Percentiles rank a stretch among this genome's conserved stretches.
These are phyloP conservation scores for Clarias gariepinus DNA, from an alignment of 2,113 vertebrate species.

Conservation along the genomic window DNA sequence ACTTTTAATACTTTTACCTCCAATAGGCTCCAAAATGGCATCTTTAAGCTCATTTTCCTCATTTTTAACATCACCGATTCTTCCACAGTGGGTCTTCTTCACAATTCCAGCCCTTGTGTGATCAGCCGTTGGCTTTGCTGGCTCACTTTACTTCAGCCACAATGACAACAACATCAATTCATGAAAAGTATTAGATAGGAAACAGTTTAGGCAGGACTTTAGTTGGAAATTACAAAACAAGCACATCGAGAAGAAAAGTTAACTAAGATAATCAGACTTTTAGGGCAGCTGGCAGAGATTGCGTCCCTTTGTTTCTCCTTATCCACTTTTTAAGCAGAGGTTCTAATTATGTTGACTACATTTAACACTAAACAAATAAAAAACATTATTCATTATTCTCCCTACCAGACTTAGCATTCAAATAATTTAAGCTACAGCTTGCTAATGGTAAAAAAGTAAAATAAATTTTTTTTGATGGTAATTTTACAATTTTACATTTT, in stretches of 20 bases:
- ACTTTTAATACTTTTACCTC: background rate
- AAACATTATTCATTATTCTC: background rate
- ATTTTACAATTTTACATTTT: no score
- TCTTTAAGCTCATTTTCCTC: background rate
- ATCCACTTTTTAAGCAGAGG: no score
- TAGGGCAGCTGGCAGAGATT: background rate
- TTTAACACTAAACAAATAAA: background rate
- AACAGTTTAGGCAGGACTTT: background rate
- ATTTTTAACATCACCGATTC: background rate
- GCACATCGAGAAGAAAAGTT: background rate
- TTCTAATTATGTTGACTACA: background rate
- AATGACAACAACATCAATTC: background rate
- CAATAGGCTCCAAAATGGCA: background rate
- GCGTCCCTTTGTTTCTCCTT: background rate
- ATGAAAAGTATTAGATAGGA: background rate
- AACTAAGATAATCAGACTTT: background rate
- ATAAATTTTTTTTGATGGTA: no score
- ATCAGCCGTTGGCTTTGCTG: background rate
- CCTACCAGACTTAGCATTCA: background rate
- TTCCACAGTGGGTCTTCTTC: background rate
- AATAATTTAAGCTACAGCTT: background rate
- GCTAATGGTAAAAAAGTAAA: background rate
- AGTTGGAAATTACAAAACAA: background rate
- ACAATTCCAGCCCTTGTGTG: background rate
- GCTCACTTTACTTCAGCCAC: background rate